phyloP scores from a whole-genome alignment of 1,140 invertebrate species.

The Homalodisca vitripennis region DNA sequence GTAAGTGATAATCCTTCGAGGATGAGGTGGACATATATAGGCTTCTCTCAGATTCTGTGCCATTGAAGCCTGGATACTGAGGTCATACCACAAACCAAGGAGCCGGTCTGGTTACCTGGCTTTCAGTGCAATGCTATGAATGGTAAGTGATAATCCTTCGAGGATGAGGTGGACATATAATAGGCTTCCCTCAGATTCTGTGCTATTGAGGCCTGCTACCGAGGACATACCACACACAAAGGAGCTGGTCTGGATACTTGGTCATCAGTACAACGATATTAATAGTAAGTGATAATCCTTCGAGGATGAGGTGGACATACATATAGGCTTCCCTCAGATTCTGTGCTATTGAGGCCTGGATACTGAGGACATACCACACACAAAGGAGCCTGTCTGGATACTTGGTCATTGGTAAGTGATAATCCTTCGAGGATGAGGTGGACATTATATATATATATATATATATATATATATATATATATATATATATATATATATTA shows the following conservation, averaged over 20 bases:
- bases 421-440: no score
- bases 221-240: constrained; percentile 86
- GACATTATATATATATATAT: no score
- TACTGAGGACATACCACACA: constrained; percentile 82
- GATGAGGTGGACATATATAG: no score
- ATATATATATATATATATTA: no score
- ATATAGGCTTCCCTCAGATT: no score
- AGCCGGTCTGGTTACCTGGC: constrained; percentile 87
- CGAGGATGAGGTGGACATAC: no score
- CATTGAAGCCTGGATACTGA: constrained; percentile 65
- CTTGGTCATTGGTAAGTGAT: constrained; percentile 74
- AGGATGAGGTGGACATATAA: no score
- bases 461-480: no score
- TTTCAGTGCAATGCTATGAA: constrained; percentile 79
- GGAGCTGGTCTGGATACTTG: constrained; percentile 87
- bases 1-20: constrained; percentile 52
- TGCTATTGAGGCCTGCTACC: constrained; percentile 58
- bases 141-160: constrained; percentile 56
- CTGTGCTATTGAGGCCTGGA: no score
- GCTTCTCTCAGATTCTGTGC: no score
- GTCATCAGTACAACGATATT: constrained; percentile 78
- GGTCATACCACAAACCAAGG: constrained; percentile 84
- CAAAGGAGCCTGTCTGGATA: constrained; percentile 85
- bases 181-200: no score
- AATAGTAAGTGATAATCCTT: constrained; percentile 61